phyloP scores from a whole-genome alignment of 2,888 invertebrate species.

The Scrobipalpa costella region DNA sequence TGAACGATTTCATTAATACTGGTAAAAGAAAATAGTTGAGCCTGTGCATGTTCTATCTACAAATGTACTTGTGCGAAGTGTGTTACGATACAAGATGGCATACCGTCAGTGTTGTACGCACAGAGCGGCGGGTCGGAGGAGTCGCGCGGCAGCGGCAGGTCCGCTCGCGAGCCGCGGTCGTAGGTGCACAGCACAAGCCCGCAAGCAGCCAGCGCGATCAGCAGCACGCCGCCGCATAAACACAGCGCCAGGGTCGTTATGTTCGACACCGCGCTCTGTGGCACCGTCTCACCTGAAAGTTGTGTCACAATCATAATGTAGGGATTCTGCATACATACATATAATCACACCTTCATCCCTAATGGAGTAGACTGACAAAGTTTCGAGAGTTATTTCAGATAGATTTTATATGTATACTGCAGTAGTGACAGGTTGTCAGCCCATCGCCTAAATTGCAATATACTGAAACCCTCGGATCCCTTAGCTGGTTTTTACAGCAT shows the following conservation, averaged over 20 bases:
- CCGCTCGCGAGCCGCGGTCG: slow-evolving; percentile 53
- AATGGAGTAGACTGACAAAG: too few species aligned
- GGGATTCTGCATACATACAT: too few species aligned
- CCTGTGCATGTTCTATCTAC: too few species aligned
- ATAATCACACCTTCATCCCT: too few species aligned
- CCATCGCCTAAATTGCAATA: too few species aligned
- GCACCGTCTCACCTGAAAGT: slow-evolving; percentile 27
- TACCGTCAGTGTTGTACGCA: slow-evolving; percentile 72
- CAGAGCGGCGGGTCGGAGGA: slow-evolving; percentile 61
- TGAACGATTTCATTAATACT: too few species aligned
- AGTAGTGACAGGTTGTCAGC: too few species aligned
- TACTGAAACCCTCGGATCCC: too few species aligned
- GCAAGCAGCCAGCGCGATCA: slow-evolving; percentile 72
- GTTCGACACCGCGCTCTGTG: slow-evolving; percentile 60
- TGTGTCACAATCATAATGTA: background rate
- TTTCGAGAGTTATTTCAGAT: too few species aligned
- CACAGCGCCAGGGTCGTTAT: slow-evolving; percentile 67
- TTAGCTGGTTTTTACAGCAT: too few species aligned
- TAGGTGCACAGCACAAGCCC: slow-evolving; percentile 72
- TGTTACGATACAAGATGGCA: background rate
- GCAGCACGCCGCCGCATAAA: slow-evolving; percentile 69
- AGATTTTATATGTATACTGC: too few species aligned
- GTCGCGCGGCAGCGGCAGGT: slow-evolving; percentile 51
- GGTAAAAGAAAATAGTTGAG: too few species aligned
- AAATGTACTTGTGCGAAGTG: background rate